Percentiles rank a stretch among this genome's conserved stretches.
Evolutionary conservation across 2,888 invertebrate genomes (phyloP).

Genomic region (Platerodrilus igneus): DNA sequence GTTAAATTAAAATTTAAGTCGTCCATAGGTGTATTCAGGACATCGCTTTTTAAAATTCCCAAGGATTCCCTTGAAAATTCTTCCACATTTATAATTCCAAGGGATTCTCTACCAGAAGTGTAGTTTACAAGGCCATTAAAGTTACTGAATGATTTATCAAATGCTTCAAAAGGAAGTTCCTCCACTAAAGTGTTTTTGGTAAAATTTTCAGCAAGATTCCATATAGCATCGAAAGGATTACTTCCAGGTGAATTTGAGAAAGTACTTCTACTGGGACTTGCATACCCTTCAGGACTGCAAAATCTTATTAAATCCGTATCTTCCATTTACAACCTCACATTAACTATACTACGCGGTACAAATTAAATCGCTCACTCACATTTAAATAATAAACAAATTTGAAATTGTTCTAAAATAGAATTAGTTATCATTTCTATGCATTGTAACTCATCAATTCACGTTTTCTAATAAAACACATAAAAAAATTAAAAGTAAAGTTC

Average conservation of each 20-base stretch:
- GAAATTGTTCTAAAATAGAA: too few species aligned
- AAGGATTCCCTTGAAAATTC: constrained; percentile 21
- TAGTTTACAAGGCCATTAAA: not conserved
- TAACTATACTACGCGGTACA: too few species aligned
- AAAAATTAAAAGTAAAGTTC: too few species aligned
- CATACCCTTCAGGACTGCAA: constrained; percentile 3
- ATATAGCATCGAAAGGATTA: constrained; percentile 13
- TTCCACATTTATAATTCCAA: constrained; percentile 5
- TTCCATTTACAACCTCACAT: too few species aligned
- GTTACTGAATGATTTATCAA: not conserved
- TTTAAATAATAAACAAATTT: too few species aligned
- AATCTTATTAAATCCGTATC: constrained; percentile 7
- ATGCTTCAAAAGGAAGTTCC: not conserved
- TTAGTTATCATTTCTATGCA: too few species aligned
- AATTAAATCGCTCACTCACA: too few species aligned
- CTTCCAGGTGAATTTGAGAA: constrained; percentile 6
- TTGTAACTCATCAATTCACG: too few species aligned
- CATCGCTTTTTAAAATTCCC: constrained; percentile 24
- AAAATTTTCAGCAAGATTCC: not conserved
- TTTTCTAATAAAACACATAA: too few species aligned
- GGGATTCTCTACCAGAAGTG: constrained; percentile 6
- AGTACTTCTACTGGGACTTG: too few species aligned
- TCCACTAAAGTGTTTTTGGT: not conserved
- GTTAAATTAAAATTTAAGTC: not conserved
- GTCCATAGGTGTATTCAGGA: constrained; percentile 13